A percentile compares a stretch with the other conserved stretches of the same genome.
Evolutionary conservation across 2,888 invertebrate genomes (phyloP).

Genomic region (Falcaria lacertinaria): DNA sequence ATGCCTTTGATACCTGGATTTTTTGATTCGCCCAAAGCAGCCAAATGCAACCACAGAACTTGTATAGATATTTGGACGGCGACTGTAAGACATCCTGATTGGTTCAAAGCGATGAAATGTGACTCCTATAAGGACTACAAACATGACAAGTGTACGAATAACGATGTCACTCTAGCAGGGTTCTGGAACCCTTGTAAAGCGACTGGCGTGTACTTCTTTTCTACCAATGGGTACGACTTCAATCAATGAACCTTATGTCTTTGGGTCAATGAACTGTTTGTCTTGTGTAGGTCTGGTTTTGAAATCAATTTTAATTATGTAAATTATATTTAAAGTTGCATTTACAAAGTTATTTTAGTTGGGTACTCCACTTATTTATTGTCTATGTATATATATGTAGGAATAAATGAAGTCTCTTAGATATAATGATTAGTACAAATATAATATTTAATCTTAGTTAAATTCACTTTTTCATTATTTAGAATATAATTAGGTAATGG

Average conservation of each 20-base stretch:
- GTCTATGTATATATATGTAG: no score
- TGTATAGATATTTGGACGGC: constrained; percentile 59
- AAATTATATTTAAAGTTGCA: no score
- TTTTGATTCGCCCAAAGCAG: constrained; percentile 57
- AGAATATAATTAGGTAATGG: no score
- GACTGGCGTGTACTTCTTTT: constrained; percentile 59
- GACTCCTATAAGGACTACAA: constrained; percentile 52
- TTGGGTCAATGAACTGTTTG: no score
- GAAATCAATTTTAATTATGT: no score
- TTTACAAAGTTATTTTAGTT: no score
- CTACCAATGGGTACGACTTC: constrained; percentile 46
- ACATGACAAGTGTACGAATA: constrained; percentile 39
- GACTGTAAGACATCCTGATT: constrained; percentile 46
- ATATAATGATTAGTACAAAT: no score
- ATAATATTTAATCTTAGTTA: no score
- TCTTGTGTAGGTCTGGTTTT: no score
- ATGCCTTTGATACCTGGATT: constrained; percentile 55
- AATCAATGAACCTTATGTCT: constrained; percentile 5
- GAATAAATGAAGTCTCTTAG: no score
- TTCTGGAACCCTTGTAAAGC: constrained; percentile 63
- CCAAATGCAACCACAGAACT: constrained; percentile 60
- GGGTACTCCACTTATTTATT: no score
- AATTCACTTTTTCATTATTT: no score
- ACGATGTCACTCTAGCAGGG: constrained; percentile 52
- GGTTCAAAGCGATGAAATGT: constrained; percentile 56